A percentile compares a stretch with the other conserved stretches of the same genome.
These are phyloP conservation scores for Trachymyrmex cornetzi DNA, from an alignment of 1,140 invertebrate genomes.

Conservation along the genomic window DNA sequence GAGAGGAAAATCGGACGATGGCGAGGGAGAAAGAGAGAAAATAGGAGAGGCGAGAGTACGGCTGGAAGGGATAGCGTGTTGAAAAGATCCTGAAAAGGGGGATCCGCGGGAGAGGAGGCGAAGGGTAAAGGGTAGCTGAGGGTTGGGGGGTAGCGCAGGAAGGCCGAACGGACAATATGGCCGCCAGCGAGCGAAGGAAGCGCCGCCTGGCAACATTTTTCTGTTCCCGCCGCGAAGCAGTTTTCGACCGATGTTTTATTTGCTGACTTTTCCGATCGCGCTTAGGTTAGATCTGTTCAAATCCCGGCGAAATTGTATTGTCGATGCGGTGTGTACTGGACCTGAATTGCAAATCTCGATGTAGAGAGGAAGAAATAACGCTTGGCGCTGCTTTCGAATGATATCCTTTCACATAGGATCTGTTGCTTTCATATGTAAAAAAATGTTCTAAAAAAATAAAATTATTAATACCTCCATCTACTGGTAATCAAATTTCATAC, in stretches of 20 bases:
- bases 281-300: neutral
- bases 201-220: constrained; percentile 85
- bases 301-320: neutral
- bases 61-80: constrained; percentile 59
- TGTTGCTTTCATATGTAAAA: neutral
- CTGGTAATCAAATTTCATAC: neutral
- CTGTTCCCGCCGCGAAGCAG: constrained; percentile 78
- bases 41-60: constrained; percentile 52
- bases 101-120: constrained; percentile 33
- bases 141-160: constrained; percentile 23
- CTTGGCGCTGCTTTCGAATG: neutral
- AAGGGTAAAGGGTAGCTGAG: constrained; percentile 24
- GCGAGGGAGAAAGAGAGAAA: constrained; percentile 41
- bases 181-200: constrained; percentile 74
- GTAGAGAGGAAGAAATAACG: neutral
- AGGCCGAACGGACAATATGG: constrained; percentile 79
- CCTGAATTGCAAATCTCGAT: neutral
- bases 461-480: neutral
- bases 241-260: constrained; percentile 32
- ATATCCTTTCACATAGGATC: neutral
- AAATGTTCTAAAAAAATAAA: neutral
- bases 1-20: constrained; percentile 1
- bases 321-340: neutral
- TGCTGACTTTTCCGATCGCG: neutral
- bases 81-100: constrained; percentile 66